Percentiles rank a stretch among this genome's conserved stretches.
Conservation (phyloP, 2,113 vertebrate genomes). For the Caranx melampygus region DNA sequence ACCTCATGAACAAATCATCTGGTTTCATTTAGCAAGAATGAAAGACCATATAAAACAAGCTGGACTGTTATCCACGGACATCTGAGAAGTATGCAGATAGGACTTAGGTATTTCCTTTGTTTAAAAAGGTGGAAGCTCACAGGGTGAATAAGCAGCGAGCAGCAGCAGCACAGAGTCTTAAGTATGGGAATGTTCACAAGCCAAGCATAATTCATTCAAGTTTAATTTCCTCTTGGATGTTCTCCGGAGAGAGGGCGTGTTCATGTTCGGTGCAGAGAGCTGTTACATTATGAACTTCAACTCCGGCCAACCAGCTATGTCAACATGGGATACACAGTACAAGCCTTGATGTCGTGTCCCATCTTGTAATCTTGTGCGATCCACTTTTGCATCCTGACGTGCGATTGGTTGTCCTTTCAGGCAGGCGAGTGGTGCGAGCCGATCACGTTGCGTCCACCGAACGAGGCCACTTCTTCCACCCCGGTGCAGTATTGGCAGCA, state of each 20-base stretch:
- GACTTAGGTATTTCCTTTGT: slow-evolving; percentile 35
- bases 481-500: slow-evolving; percentile 99
- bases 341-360: not conserved
- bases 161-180: slow-evolving; percentile 9
- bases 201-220: slow-evolving; percentile 18
- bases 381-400: slow-evolving; percentile 24
- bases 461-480: slow-evolving; percentile 97
- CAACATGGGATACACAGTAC: not conserved
- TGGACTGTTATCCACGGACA: slow-evolving; percentile 36
- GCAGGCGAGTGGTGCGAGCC: slow-evolving; percentile 99
- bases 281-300: slow-evolving; percentile 22
- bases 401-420: slow-evolving; percentile 84
- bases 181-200: not conserved
- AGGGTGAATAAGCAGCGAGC: not conserved
- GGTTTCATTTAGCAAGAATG: slow-evolving; percentile 54
- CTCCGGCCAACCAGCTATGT: slow-evolving; percentile 39
- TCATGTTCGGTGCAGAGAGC: slow-evolving; percentile 28
- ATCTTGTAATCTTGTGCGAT: slow-evolving; percentile 27
- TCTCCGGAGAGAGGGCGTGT: slow-evolving; percentile 19
- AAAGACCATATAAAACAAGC: slow-evolving; percentile 25
- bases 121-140: slow-evolving; percentile 25
- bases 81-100: slow-evolving; percentile 32
- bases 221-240: slow-evolving; percentile 53
- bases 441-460: slow-evolving; percentile 96
- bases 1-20: slow-evolving; percentile 43